Evolutionary conservation across 2,113 vertebrate species (phyloP).

Genomic region (Petrocephalus microphthalmus): DNA sequence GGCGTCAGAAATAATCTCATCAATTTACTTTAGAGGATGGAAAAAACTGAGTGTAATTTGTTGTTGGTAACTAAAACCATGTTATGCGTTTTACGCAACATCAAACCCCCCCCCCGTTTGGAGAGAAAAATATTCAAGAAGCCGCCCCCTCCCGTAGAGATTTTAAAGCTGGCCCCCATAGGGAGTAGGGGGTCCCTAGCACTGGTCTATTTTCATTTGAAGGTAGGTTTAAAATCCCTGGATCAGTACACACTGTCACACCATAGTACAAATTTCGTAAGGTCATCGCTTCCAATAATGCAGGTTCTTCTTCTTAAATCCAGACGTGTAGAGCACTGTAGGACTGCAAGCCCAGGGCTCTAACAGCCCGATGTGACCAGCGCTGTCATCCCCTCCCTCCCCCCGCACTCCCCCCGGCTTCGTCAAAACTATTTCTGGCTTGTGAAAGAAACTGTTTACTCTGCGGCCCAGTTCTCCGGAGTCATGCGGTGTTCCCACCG

Average conservation of each 20-base stretch:
- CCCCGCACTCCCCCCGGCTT: conserved; percentile 31
- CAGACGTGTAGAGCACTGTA: conserved; percentile 56
- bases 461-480: conserved; percentile 57
- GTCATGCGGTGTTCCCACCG: conserved; percentile 65
- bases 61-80: neutral
- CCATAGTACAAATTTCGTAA: neutral
- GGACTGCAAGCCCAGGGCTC: conserved; percentile 65
- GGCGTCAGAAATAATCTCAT: neutral
- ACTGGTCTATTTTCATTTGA: neutral
- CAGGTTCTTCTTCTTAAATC: neutral
- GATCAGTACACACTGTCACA: neutral
- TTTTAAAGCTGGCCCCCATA: neutral
- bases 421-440: conserved; percentile 69
- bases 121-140: neutral
- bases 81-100: neutral
- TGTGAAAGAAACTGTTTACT: conserved; percentile 72
- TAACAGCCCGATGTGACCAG: conserved; percentile 34
- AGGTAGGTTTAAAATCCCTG: neutral
- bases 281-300: neutral
- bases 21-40: neutral
- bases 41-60: neutral
- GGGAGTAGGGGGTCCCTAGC: neutral
- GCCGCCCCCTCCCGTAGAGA: neutral
- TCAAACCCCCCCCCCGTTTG: neutral
- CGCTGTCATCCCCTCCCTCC: conserved; percentile 20